Evolutionary conservation across 2,113 vertebrate genomes (phyloP), one percentile per base, ranked within the genome.

Genomic region (Grammomys dolichurus): DNA sequence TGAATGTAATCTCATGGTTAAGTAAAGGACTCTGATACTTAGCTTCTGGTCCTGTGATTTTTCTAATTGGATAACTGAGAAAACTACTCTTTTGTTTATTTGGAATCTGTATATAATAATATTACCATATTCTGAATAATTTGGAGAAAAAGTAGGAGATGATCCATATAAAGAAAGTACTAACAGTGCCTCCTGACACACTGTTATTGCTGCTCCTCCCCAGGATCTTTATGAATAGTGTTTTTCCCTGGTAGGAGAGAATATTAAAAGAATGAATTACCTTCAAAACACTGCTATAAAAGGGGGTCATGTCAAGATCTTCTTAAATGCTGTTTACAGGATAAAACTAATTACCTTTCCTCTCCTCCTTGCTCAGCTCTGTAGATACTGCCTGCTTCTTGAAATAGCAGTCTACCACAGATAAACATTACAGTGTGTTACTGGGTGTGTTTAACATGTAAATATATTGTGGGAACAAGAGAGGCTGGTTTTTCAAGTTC

Each of bases 401-500:
- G 31, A 51, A 95, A 94, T 77, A 87, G 95, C 86, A 94, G 60
- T 90, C 91, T 89, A 78, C 94, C 94, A 73, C 88, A 98, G 96
- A 80, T 87, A 78, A 96, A 96, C 81, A 95, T 96, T 95, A 69
- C 72, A 97, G 96, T 93, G 97, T 95, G 93, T 43, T 94, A 86
- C 67, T 96, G 98, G 98, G 98, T 0, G 98, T 98, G 98, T 97
- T 92, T 77, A 5, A 26, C 96, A 63, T 97, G 97, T 96, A 98
- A 98, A 98, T 72, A 98, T 94, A n/a, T 36, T 4, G 0, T 75
- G 93, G 91, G 89, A 96, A 97, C 97, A 96, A 28, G 40, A 33
- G 97, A 81, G 95, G 95, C 98, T 97, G 97, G 98, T 98, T 98
- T 98, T 98, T 98, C 98, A 98, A 97, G 98, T 98, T 98, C 88